Base-by-base conservation (phyloP, 2,797 vertebrate species). In the Adrianichthys oophorus region DNA sequence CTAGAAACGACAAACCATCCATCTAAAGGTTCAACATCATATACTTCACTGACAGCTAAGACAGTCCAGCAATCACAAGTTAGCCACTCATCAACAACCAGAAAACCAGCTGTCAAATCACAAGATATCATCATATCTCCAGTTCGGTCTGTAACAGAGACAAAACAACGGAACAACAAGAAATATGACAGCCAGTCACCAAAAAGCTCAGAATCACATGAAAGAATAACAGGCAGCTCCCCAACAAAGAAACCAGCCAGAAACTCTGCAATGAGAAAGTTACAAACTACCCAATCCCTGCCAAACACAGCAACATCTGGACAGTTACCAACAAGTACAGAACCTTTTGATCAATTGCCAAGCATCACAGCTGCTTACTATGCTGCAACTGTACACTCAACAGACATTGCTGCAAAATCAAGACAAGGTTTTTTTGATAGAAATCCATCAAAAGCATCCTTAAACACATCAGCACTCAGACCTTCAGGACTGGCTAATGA, bases 401-500 rank as follows among this genome's bases (percentile, higher is more conserved):
- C 4, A 21, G 49, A 1, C n/a, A 60, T 4, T 2, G 17, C 32
- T 15, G 19, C 57, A 42, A 56, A 62, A 58, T 26, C 62, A 5
- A 57, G 26, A 37, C 43, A 37, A 37, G 32, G 32, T 37, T 12
- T 37, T 52, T 26, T 37, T 47, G n/a, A 15, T 51, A 52, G 1
- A n/a, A 8, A 67, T 47, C 41, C 48, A 52, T 64, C 70, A 56
- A 1, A 23, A 43, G 18, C 32, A 2, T 32, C 17, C 24, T 43
- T 54, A 43, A 50, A 62, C 4, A n/a, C 52, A 52, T 29, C 48
- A 12, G 32, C 37, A 29, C 18, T 21, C 65, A 65, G 24, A 59
- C 73, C 26, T 16, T 47, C 8, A 41, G 16, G 5, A 45, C n/a
- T 12, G 67, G 15, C 17, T 55, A 51, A 49, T 13, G 49, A 45